Evolutionary conservation across 2,113 vertebrate species (phyloP).

Genomic region (Arizona elegans): DNA sequence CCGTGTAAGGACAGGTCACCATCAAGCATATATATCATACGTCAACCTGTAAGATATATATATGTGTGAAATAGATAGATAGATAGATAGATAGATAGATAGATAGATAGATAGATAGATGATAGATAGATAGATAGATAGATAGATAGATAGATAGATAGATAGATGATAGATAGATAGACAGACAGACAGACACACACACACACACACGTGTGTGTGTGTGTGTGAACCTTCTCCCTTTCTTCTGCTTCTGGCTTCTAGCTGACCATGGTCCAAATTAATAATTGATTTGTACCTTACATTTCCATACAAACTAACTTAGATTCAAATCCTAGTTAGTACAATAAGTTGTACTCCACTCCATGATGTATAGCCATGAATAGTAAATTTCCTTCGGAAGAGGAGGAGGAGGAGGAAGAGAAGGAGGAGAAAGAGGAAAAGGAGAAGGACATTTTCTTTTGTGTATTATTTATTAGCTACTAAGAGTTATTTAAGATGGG

Average conservation of each 20-base stretch:
- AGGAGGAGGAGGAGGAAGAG: not conserved
- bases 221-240: too few relatives aligned
- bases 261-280: not conserved
- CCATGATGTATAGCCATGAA: not conserved
- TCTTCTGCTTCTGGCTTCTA: not conserved
- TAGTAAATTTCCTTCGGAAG: not conserved
- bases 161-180: too few relatives aligned
- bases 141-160: too few relatives aligned
- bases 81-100: too few relatives aligned
- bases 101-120: too few relatives aligned
- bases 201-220: too few relatives aligned
- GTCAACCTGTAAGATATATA: too few relatives aligned
- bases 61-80: too few relatives aligned
- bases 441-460: not conserved
- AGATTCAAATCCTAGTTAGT: not conserved
- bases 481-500: not conserved
- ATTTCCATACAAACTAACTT: not conserved
- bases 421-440: not conserved
- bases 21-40: not conserved
- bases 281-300: not conserved
- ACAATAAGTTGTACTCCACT: not conserved
- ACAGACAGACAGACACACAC: too few relatives aligned
- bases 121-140: too few relatives aligned
- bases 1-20: not conserved
- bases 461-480: not conserved